Evolutionary conservation across 2,113 vertebrate genomes (phyloP), one percentile per base, ranked within the genome.

Genomic region (Heloderma charlesbogerti): DNA sequence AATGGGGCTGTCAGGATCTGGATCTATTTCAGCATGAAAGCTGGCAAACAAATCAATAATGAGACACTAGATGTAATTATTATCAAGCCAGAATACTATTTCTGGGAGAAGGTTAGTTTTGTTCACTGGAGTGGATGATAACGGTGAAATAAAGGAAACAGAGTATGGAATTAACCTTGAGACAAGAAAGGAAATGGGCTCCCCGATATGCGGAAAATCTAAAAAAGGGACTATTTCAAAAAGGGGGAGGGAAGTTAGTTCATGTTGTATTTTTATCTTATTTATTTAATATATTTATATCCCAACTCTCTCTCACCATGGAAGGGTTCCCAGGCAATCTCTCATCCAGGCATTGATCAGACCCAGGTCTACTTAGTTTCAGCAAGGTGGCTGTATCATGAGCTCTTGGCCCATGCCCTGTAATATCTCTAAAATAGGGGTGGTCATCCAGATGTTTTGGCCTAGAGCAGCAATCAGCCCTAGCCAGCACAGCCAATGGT

Each of bases 1-100:
- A 97, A 97, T 94, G 88, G 94, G 95, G 66, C 96, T 97, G 94
- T 96, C 97, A 97, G 90, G 54, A 94, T 92, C 94, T 93, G 96
- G 89, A 97, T 96, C 92, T 97, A 95, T 93, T 96, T 97, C 92
- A 94, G 91, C 89, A 91, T 90, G 93, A 96, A 96, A 94, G 91
- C 89, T 92, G 87, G 94, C 92, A 91, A 91, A 93, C 93, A 96
- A 96, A 97, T 97, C 95, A 96, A 94, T 97, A 97, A 96, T 40
- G 91, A 95, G 95, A 93, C 89, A 95, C 92, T 94, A 96, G 95
- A 97, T 96, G 93, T 96, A 96, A 96, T 95, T 88, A 96, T 96
- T 95, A 95, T 92, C 93, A 95, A 94, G 94, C 88, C 89, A 81
- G 93, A 96, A 94, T 57, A 89, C 79, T 86, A 85, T 78, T 96